phyloP scores from a whole-genome alignment of 1,140 invertebrate species.

The Lepidurus apus region DNA sequence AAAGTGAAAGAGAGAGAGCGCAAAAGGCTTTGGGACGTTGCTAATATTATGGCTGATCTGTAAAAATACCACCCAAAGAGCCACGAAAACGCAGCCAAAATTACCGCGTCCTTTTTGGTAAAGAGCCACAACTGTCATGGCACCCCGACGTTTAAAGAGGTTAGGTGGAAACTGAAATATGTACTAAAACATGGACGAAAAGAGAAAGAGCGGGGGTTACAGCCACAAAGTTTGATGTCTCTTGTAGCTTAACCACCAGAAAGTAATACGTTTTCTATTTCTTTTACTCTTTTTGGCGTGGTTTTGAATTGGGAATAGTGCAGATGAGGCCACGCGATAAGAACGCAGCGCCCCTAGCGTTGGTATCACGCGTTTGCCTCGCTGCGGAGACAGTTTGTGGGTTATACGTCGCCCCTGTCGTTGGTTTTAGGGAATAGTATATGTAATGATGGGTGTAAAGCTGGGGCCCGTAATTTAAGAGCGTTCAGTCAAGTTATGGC shows the following conservation, averaged over 20 bases:
- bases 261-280: background rate
- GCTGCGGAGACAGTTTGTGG: no score
- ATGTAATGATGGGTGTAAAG: no score
- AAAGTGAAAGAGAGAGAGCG: no score
- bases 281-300: no score
- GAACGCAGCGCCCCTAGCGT: background rate
- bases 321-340: constrained; percentile 1
- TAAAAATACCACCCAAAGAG: constrained; percentile 4
- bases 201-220: background rate
- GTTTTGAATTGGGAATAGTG: background rate
- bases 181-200: background rate
- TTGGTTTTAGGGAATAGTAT: no score
- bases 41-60: constrained; percentile 2
- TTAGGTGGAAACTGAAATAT: background rate
- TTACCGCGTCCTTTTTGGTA: background rate
- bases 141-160: background rate
- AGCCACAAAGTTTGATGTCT: background rate
- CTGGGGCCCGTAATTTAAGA: no score
- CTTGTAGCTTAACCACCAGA: background rate
- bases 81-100: background rate
- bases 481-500: no score
- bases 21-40: background rate
- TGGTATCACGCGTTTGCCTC: no score
- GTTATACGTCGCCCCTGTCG: no score
- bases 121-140: background rate